Conservation (phyloP, 1,140 invertebrate genomes). For the Drosophila tani region DNA sequence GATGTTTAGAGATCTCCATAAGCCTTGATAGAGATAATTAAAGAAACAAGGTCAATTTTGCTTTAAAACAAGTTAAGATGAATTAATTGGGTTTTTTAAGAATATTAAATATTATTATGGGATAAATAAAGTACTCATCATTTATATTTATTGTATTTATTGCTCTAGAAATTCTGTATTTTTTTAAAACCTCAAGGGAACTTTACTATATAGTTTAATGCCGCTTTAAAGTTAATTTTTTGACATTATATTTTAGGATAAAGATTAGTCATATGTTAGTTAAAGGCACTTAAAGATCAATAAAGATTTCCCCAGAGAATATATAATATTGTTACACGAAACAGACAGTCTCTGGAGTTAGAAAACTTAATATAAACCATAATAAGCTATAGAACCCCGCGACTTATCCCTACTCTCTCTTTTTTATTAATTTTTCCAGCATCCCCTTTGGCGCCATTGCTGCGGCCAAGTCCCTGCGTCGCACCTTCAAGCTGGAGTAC, state of each 20-base stretch:
- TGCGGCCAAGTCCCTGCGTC: slow-evolving; percentile 90
- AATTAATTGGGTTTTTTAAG: too few relatives aligned
- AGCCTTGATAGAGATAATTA: too few relatives aligned
- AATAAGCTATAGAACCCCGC: neutral
- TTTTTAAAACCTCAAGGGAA: neutral
- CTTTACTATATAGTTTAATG: neutral
- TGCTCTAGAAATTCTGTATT: fast-evolving
- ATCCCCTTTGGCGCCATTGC: slow-evolving; percentile 94
- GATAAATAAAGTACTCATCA: too few relatives aligned
- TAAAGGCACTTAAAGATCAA: too few relatives aligned
- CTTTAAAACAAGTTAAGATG: too few relatives aligned
- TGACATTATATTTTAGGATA: neutral
- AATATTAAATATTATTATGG: too few relatives aligned
- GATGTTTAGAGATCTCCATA: too few relatives aligned
- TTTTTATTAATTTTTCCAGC: slow-evolving; percentile 84
- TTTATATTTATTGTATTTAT: neutral
- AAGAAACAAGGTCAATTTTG: too few relatives aligned
- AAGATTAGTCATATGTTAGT: neutral
- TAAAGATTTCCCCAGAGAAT: too few relatives aligned
- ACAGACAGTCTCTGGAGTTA: neutral
- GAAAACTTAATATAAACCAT: too few relatives aligned
- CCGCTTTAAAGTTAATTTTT: too few relatives aligned
- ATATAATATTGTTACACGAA: too few relatives aligned
- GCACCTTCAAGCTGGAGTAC: slow-evolving; percentile 91
- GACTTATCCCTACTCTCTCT: slow-evolving; percentile 16